Conservation (phyloP, 23 tunicate genomes). For the Corella eumyota region DNA sequence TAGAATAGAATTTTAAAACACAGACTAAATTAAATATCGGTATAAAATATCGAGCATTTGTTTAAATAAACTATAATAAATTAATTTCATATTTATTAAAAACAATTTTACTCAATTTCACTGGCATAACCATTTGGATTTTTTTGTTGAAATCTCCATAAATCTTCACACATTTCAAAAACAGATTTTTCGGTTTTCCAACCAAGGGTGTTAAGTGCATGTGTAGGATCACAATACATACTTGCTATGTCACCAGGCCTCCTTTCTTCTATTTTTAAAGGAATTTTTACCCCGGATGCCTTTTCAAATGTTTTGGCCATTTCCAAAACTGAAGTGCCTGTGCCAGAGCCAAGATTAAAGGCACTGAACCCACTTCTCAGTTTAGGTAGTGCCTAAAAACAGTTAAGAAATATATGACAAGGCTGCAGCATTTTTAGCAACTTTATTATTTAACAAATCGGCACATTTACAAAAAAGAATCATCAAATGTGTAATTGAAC, state of each 20-base stretch:
- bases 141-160: constrained; percentile 70
- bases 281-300: constrained; percentile 45
- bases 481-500: too few relatives aligned
- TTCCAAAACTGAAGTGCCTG: constrained; percentile 82
- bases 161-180: constrained; percentile 72
- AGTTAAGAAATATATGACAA: too few relatives aligned
- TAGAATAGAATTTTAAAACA: too few relatives aligned
- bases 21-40: too few relatives aligned
- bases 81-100: too few relatives aligned
- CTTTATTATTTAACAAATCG: too few relatives aligned
- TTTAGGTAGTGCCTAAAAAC: constrained; percentile 25
- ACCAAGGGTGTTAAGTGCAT: constrained; percentile 45
- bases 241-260: constrained; percentile 79
- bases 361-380: constrained; percentile 35
- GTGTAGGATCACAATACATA: constrained; percentile 70
- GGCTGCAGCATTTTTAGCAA: too few relatives aligned
- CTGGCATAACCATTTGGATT: constrained; percentile 62
- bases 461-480: too few relatives aligned
- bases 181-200: constrained; percentile 68
- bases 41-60: too few relatives aligned
- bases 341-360: constrained; percentile 79
- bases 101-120: too few relatives aligned
- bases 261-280: constrained; percentile 25
- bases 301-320: constrained; percentile 54
- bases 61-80: too few relatives aligned